Percentiles rank a stretch among this genome's conserved stretches.
These are phyloP conservation scores for Sinocyclocheilus anshuiensis DNA, from an alignment of 2,113 vertebrate genomes.

Conservation along the genomic window DNA sequence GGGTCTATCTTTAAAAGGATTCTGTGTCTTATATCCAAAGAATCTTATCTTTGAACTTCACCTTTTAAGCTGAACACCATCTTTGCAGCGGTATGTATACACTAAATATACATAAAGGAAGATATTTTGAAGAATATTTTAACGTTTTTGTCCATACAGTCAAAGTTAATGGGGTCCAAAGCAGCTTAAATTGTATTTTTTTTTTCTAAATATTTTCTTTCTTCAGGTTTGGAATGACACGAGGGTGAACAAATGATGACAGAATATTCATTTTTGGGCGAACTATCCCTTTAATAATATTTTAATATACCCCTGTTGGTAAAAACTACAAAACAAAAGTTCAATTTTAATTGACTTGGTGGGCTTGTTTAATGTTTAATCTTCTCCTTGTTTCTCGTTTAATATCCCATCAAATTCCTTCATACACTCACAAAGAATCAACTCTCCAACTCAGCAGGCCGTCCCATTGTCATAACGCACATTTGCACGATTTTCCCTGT, in stretches of 20 bases:
- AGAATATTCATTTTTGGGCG: not conserved
- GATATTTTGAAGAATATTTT: no score
- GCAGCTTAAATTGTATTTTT: no score
- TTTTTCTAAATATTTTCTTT: not conserved
- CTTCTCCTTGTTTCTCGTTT: not conserved
- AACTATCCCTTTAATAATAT: constrained; percentile 23
- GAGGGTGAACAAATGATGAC: not conserved
- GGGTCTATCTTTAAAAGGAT: constrained; percentile 27
- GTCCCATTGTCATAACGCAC: not conserved
- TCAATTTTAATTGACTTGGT: constrained; percentile 1
- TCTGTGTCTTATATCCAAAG: constrained; percentile 15
- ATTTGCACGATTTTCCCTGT: constrained; percentile 26
- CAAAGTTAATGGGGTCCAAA: no score
- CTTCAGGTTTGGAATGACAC: not conserved
- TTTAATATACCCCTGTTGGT: constrained; percentile 10
- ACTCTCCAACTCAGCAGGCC: not conserved
- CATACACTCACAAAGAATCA: not conserved
- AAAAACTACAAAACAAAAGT: not conserved
- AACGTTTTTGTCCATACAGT: not conserved
- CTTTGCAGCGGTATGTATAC: not conserved
- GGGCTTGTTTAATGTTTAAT: constrained; percentile 20
- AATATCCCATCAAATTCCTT: constrained; percentile 23
- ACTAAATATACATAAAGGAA: not conserved
- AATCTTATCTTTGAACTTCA: not conserved
- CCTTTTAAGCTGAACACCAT: not conserved